Percentiles rank a stretch among this genome's conserved stretches.
Evolutionary conservation across 2,113 vertebrate species (phyloP).

Genomic region (Lagopus muta): DNA sequence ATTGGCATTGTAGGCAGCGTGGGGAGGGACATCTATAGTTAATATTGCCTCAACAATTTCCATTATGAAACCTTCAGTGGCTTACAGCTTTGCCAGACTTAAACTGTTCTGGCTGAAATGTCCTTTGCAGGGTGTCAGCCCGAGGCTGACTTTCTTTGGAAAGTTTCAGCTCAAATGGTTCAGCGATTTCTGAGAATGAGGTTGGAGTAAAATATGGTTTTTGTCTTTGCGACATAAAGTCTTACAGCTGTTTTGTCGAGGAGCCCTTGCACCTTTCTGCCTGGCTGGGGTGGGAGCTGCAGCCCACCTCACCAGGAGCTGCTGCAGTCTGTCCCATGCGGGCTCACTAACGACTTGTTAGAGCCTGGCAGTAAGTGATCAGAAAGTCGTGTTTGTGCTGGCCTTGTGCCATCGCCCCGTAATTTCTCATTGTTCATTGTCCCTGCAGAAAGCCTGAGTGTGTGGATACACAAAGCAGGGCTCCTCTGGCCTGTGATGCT

Average conservation of each 20-base stretch:
- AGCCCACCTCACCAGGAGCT: background rate
- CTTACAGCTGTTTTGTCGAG: background rate
- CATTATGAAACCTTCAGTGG: constrained; percentile 72
- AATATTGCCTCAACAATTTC: constrained; percentile 71
- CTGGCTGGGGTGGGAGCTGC: background rate
- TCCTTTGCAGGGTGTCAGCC: constrained; percentile 70
- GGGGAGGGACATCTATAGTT: constrained; percentile 65
- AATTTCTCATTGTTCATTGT: constrained; percentile 67
- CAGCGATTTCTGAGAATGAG: constrained; percentile 67
- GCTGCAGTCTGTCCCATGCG: background rate
- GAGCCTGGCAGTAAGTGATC: constrained; percentile 21
- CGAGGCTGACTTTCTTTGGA: constrained; percentile 68
- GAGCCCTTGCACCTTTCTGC: background rate
- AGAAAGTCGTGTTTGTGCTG: constrained; percentile 4
- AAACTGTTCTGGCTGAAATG: constrained; percentile 68
- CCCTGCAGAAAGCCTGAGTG: background rate
- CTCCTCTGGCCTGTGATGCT: background rate
- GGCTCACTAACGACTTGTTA: background rate
- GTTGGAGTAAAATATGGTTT: constrained; percentile 45
- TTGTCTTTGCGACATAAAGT: constrained; percentile 28
- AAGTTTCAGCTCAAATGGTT: constrained; percentile 68
- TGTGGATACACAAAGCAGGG: constrained; percentile 6
- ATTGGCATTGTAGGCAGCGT: constrained; percentile 59
- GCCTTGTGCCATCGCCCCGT: background rate
- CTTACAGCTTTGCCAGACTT: constrained; percentile 71